phyloP scores from a whole-genome alignment of 2,113 vertebrate genomes.

The Columba janthina region DNA sequence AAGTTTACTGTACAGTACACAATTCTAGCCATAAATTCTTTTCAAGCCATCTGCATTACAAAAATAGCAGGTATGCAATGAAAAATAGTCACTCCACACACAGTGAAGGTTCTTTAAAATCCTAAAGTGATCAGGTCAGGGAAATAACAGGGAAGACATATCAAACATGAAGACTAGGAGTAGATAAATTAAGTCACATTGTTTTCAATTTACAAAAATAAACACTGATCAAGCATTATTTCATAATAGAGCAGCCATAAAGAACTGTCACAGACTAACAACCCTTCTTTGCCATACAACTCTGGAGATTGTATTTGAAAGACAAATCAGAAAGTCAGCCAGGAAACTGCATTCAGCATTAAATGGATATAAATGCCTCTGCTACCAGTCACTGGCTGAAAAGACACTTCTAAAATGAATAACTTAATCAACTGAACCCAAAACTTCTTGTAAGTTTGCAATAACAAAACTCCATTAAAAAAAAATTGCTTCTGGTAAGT shows the following conservation, averaged over 20 bases:
- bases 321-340: not conserved
- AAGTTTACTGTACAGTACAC: slow-evolving; percentile 68
- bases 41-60: slow-evolving; percentile 61
- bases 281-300: not conserved
- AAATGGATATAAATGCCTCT: not conserved
- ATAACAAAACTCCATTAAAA: not conserved
- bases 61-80: slow-evolving; percentile 64
- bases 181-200: slow-evolving; percentile 69
- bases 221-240: slow-evolving; percentile 71
- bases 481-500: not conserved
- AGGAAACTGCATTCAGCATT: not conserved
- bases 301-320: not conserved
- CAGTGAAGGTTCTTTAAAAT: slow-evolving; percentile 54
- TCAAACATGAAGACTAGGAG: slow-evolving; percentile 34
- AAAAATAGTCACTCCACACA: slow-evolving; percentile 63
- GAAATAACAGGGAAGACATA: not conserved
- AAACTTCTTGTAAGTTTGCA: not conserved
- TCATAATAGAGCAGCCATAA: slow-evolving; percentile 66
- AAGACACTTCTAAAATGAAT: not conserved
- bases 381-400: not conserved
- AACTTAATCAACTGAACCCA: not conserved
- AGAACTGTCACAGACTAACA: slow-evolving; percentile 40
- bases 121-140: slow-evolving; percentile 33
- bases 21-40: slow-evolving; percentile 55
- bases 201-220: slow-evolving; percentile 73